Percentiles rank a stretch among this genome's conserved stretches.
These are phyloP conservation scores for Sebastes diaconus DNA, from an alignment of 2,797 vertebrate species.

Conservation along the genomic window DNA sequence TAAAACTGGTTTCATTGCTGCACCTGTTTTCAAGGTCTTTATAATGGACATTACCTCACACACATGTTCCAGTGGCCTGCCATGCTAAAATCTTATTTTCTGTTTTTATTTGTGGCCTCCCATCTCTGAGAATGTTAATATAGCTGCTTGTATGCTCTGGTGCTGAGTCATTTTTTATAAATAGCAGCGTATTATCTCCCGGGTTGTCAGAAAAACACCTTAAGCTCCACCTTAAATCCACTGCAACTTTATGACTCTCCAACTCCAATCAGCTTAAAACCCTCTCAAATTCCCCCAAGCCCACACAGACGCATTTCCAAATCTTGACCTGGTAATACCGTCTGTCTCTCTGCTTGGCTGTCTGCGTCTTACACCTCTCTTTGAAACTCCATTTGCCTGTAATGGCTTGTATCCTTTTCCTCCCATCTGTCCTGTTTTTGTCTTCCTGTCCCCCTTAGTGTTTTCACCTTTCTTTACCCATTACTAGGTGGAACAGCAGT, in stretches of 20 bases:
- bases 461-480: conserved; percentile 12
- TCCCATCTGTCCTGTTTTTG: conserved; percentile 5
- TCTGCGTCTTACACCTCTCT: conserved; percentile 13
- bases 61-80: background rate
- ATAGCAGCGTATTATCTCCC: background rate
- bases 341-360: conserved; percentile 1
- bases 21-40: conserved; percentile 17
- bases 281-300: background rate
- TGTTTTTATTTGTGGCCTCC: background rate
- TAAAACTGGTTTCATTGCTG: conserved; percentile 2
- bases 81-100: background rate
- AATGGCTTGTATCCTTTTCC: background rate
- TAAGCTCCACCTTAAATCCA: conserved; percentile 1
- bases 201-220: conserved; percentile 21
- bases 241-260: background rate
- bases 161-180: background rate
- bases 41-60: background rate
- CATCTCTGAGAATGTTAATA: background rate
- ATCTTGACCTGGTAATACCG: conserved; percentile 11
- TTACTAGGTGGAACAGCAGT: conserved; percentile 1
- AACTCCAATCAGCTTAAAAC: background rate
- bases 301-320: background rate
- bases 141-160: background rate
- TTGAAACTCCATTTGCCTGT: background rate
- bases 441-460: conserved; percentile 12